Evolutionary conservation across 1,140 invertebrate genomes (phyloP), one percentile per base, ranked within the genome.

Genomic region (Dinoponera quadriceps): DNA sequence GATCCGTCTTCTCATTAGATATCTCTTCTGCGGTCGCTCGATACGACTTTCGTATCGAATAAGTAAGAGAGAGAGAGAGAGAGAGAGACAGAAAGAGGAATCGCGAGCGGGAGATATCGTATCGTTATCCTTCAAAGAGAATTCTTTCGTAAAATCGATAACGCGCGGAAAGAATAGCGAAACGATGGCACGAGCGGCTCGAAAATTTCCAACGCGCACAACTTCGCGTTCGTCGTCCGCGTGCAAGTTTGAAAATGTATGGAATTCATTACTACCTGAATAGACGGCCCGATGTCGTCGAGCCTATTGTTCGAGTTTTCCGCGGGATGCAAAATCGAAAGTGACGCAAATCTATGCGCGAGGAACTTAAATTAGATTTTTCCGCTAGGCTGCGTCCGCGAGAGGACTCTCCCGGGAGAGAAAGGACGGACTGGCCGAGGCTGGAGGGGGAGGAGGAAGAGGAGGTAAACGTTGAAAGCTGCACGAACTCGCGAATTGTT

Each of bases 341-440:
- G 87, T 73, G 48, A 78, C 69, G 71, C 60, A 66, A 55, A 54
- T 66, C 57, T 84, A 71, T 63, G 48, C 27, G 54, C 78, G 74
- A 72, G 49, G 65, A 88, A 85, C 77, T 88, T 88, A 85, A 85
- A 88, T 88, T 88, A 88, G 84, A 82, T 88, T 85, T 74, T 82
- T 51, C 55, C 55, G 75, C 33, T 48, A 57, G 51, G 22, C 44
- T 9, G 33, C 33, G 7, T 80, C 38, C 72, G 20, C 13, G 51
- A 25, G 20, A 66, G 7, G 59, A 11, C 38, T 25, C n/a, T 33
- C 65, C 65, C 72, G 62, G 16, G 13, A 18, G 29, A n/a, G 27
- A 74, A 62, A 60, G 38, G 38, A n/a, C 38, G 38, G 29, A 33
- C 38, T n/a, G n/a, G 71, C 18, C 9, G 55, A 25, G 5, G 13